phyloP scores from a whole-genome alignment of 2,113 vertebrate species.

The Poeciliopsis retropinna region DNA sequence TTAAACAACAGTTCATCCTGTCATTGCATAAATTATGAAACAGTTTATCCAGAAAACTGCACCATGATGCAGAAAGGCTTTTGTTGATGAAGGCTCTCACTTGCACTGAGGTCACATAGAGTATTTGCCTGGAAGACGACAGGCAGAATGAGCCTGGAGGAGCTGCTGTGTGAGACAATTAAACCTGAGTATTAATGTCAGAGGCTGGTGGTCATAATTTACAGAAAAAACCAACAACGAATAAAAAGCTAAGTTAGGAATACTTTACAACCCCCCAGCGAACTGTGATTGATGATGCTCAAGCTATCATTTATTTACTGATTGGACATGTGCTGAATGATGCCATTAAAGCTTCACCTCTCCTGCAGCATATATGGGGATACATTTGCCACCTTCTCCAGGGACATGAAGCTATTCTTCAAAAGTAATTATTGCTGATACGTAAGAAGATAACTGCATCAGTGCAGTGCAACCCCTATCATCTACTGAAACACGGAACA shows the following conservation, averaged over 20 bases:
- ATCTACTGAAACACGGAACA: constrained; percentile 44
- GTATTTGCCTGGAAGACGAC: constrained; percentile 50
- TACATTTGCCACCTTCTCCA: constrained; percentile 15
- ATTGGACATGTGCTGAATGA: constrained; percentile 37
- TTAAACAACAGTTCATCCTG: constrained; percentile 71
- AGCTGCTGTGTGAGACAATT: constrained; percentile 51
- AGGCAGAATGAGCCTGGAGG: constrained; percentile 31
- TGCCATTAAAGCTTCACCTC: constrained; percentile 32
- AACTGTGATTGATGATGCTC: constrained; percentile 36
- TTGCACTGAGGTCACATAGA: constrained; percentile 40
- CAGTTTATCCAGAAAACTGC: constrained; percentile 57
- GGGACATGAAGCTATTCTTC: constrained; percentile 49
- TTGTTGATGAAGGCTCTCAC: constrained; percentile 33
- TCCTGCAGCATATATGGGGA: constrained; percentile 21
- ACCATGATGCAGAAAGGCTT: constrained; percentile 63
- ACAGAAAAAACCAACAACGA: constrained; percentile 18
- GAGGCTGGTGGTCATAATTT: constrained; percentile 36
- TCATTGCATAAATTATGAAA: constrained; percentile 67
- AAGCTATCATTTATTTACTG: constrained; percentile 32
- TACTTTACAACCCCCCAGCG: constrained; percentile 33
- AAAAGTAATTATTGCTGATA: constrained; percentile 70
- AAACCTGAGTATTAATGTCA: constrained; percentile 53
- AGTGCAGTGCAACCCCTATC: constrained; percentile 36
- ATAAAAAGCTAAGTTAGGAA: constrained; percentile 28
- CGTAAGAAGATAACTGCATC: constrained; percentile 60